Evolutionary conservation across 1,140 invertebrate genomes (phyloP), one percentile per base, ranked within the genome.

Genomic region (Tetramorium parvispinum): DNA sequence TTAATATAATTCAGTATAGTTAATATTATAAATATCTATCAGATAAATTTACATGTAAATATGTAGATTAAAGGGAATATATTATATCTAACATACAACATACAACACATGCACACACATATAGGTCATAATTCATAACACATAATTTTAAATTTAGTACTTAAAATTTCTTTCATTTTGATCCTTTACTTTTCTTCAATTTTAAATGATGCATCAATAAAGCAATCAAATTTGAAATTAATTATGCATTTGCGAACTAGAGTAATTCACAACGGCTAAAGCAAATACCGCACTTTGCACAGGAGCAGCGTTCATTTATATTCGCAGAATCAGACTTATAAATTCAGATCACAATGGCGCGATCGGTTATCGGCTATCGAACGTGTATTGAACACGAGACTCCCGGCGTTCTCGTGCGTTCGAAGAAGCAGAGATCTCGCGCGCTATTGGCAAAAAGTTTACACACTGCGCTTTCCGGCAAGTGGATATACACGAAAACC

Each of bases 401-500:
- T 53, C 16, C 11, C 21, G 24, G 24, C n/a, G n/a, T 88, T 89
- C 51, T 59, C 55, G 68, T 32, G 61, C 53, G 13, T 53, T 70
- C 63, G 61, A 88, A 78, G 70, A 79, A 88, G 68, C 61, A 53
- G 21, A 32, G 70, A 77, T 82, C 57, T 63, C 21, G 43, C 53
- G 76, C 43, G 63, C 85, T 63, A 63, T 49, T 53, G 82, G 57
- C 85, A 91, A 91, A 89, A 91, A 89, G 88, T 91, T 91, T 85
- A 91, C 88, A 76, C 68, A 79, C 49, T 85, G 32, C 75, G 88
- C 83, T 91, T 86, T 86, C 76, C 76, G 46, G 63, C 85, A 91
- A 91, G 88, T 85, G 82, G 70, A 70, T 91, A 68, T 91, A 91
- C 87, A 91, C 63, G 89, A 85, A 86, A 91, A 91, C 82, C 87